Conservation (phyloP, 1,140 invertebrate genomes). For the Kradibia gibbosae region DNA sequence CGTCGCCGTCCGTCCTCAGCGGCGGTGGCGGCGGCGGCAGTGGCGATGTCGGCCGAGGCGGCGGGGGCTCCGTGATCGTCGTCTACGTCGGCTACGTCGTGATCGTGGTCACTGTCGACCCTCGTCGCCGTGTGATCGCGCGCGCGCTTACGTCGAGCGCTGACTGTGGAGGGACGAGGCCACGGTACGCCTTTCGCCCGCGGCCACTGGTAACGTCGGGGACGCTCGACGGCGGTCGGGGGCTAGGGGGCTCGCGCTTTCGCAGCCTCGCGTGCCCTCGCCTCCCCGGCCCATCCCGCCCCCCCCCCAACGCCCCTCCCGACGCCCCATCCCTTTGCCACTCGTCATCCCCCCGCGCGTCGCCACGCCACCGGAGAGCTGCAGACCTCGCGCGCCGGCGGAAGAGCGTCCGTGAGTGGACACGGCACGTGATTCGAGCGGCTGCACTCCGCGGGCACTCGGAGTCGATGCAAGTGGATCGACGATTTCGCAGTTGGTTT, state of each 20-base stretch:
- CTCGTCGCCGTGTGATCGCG: not conserved
- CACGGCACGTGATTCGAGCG: conserved; percentile 23
- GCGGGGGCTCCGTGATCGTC: not conserved
- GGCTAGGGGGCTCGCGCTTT: too few relatives aligned
- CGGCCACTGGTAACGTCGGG: not conserved
- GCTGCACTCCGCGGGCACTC: conserved; percentile 7
- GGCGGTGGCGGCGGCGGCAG: not conserved
- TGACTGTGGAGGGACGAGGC: not conserved
- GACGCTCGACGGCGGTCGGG: not conserved
- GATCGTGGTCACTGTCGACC: not conserved
- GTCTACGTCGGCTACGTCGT: not conserved
- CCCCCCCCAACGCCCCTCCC: too few relatives aligned
- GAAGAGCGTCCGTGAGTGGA: conserved; percentile 11
- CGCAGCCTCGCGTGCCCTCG: too few relatives aligned
- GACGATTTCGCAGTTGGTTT: conserved; percentile 33
- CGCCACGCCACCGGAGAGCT: not conserved
- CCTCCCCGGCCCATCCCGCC: too few relatives aligned
- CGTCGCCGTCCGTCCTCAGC: not conserved
- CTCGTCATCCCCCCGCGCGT: not conserved
- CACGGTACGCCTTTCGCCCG: not conserved
- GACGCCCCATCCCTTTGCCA: too few relatives aligned
- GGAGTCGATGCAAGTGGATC: conserved; percentile 36
- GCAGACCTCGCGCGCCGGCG: too few relatives aligned
- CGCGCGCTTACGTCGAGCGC: not conserved
- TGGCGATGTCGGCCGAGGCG: not conserved